Evolutionary conservation across 2,113 vertebrate species (phyloP).

Genomic region (Caloenas nicobarica): DNA sequence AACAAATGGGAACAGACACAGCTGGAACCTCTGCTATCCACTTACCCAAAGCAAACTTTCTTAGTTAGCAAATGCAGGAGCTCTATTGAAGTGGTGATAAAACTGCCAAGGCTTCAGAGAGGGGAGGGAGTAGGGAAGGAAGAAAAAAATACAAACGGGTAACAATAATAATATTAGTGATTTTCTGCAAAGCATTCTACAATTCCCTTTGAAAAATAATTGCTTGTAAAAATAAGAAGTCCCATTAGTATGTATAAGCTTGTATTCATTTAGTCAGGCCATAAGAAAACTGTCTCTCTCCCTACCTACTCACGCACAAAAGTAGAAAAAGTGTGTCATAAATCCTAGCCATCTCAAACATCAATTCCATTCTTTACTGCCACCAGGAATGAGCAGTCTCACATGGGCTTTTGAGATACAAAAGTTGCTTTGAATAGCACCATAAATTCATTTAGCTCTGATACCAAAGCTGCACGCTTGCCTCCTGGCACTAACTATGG

Average conservation of each 20-base stretch:
- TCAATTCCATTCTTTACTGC: background rate
- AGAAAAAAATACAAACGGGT: background rate
- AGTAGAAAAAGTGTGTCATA: background rate
- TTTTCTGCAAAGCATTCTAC: background rate
- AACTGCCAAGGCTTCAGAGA: background rate
- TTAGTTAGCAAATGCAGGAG: background rate
- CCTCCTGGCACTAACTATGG: background rate
- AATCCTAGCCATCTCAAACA: background rate
- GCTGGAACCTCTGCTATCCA: background rate
- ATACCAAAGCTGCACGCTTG: background rate
- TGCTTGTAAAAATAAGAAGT: background rate
- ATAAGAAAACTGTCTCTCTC: background rate
- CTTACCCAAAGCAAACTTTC: background rate
- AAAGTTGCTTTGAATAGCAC: background rate
- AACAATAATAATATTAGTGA: background rate
- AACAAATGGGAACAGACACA: background rate
- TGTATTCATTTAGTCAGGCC: background rate
- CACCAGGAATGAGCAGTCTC: background rate
- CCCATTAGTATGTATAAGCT: background rate
- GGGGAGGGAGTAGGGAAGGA: fast-evolving
- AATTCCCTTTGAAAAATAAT: background rate
- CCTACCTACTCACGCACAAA: background rate
- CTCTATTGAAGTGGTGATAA: fast-evolving
- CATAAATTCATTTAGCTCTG: background rate
- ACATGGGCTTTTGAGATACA: background rate